phyloP scores from a whole-genome alignment of 1,140 invertebrate species.

The Pinna nobilis region DNA sequence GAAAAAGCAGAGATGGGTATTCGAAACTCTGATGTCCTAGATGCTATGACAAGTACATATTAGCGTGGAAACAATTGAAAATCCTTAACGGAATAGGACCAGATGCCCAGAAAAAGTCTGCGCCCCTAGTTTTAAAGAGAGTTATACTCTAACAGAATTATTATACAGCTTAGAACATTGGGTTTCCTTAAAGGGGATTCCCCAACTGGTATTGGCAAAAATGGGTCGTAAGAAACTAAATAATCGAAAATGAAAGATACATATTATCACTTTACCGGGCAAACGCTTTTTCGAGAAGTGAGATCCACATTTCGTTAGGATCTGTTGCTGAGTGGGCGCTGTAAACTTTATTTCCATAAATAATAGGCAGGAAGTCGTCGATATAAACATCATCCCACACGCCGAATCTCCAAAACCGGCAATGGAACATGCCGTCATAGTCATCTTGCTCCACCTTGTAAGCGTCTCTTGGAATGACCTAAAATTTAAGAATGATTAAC shows the following conservation, averaged over 20 bases:
- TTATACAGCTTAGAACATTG: too few relatives aligned
- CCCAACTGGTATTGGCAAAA: neutral
- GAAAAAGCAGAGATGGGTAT: too few relatives aligned
- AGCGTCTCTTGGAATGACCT: constrained; percentile 72
- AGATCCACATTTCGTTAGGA: constrained; percentile 76
- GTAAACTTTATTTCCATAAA: constrained; percentile 76
- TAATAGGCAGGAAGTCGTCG: constrained; percentile 84
- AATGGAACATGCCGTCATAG: constrained; percentile 78
- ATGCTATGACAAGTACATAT: too few relatives aligned
- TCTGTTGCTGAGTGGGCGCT: constrained; percentile 70
- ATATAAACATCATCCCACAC: constrained; percentile 85
- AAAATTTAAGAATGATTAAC: too few relatives aligned
- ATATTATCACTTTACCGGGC: constrained; percentile 85
- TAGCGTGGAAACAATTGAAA: too few relatives aligned
- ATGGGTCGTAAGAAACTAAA: too few relatives aligned
- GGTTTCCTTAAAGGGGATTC: too few relatives aligned
- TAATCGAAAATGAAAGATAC: neutral
- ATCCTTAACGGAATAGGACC: too few relatives aligned
- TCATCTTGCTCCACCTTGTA: constrained; percentile 60
- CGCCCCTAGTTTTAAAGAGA: too few relatives aligned
- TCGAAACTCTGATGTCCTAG: too few relatives aligned
- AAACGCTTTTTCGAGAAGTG: constrained; percentile 87
- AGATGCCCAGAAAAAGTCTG: too few relatives aligned
- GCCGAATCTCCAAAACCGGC: constrained; percentile 86
- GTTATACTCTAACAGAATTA: too few relatives aligned